These are phyloP conservation scores for Pholis gunnellus DNA, from an alignment of 2,113 vertebrate genomes.

Conservation along the genomic window DNA sequence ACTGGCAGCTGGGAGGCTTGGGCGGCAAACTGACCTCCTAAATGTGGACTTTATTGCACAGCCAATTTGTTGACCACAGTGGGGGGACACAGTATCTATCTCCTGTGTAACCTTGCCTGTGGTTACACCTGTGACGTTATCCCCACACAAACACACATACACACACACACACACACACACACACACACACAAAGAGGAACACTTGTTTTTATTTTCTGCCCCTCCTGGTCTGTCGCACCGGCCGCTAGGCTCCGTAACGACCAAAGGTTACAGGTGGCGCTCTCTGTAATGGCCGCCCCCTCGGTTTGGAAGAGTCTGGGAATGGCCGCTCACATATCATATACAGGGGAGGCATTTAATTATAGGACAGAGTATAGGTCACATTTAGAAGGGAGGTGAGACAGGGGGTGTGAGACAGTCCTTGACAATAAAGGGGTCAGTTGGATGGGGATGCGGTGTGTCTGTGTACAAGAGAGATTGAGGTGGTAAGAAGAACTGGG, in stretches of 20 bases:
- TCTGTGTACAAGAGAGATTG: slow-evolving; percentile 12
- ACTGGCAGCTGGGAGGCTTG: slow-evolving; percentile 60
- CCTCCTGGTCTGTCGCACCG: slow-evolving; percentile 18
- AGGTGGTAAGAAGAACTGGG: slow-evolving; percentile 6
- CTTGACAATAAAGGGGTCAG: slow-evolving; percentile 44
- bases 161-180: slow-evolving; percentile 38
- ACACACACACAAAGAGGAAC: slow-evolving; percentile 13
- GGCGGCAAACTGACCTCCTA: slow-evolving; percentile 63
- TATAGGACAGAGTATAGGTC: slow-evolving; percentile 44
- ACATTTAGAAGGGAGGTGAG: slow-evolving; percentile 40
- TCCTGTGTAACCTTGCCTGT: slow-evolving; percentile 47
- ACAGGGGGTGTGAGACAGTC: slow-evolving; percentile 34
- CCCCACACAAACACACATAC: slow-evolving; percentile 41
- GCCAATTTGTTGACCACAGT: slow-evolving; percentile 70
- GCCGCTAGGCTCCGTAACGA: slow-evolving; percentile 28
- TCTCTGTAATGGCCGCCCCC: slow-evolving; percentile 34
- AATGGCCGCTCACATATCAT: slow-evolving; percentile 9
- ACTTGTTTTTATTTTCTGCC: slow-evolving; percentile 40
- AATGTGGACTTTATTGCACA: slow-evolving; percentile 69
- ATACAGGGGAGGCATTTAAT: slow-evolving; percentile 50
- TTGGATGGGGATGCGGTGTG: slow-evolving; percentile 31
- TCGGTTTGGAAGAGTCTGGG: neutral
- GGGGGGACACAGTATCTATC: slow-evolving; percentile 55
- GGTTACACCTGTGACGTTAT: slow-evolving; percentile 20
- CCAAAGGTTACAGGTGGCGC: slow-evolving; percentile 50